These are phyloP conservation scores for Leptobrachium ailaonicum DNA, from an alignment of 2,113 vertebrate genomes.

Conservation along the genomic window DNA sequence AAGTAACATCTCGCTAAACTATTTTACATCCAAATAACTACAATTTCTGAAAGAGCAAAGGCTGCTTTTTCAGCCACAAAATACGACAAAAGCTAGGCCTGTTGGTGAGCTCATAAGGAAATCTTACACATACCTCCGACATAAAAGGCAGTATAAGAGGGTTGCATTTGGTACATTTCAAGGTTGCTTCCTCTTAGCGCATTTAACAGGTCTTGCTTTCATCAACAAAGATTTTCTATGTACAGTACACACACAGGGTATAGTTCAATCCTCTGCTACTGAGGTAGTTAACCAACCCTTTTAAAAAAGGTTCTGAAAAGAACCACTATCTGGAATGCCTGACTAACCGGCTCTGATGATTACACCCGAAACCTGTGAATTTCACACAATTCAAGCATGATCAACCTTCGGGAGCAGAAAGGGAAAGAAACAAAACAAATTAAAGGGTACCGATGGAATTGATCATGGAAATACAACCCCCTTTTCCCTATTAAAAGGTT, in stretches of 20 bases:
- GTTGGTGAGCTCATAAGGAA: slow-evolving; percentile 95
- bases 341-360: slow-evolving; percentile 99
- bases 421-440: slow-evolving; percentile 7
- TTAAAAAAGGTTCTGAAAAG: slow-evolving; percentile 99
- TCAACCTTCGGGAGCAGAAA: slow-evolving; percentile 88
- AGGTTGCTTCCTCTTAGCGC: slow-evolving; percentile 92
- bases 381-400: slow-evolving; percentile 94
- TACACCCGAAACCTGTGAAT: slow-evolving; percentile 98
- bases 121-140: slow-evolving; percentile 93
- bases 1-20: slow-evolving; percentile 99
- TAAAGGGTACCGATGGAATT: slow-evolving; percentile 69
- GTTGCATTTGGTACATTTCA: slow-evolving; percentile 96
- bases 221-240: slow-evolving; percentile 99
- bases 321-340: slow-evolving; percentile 99
- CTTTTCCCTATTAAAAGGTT: too few species aligned
- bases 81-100: slow-evolving; percentile 98
- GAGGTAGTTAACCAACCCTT: slow-evolving; percentile 97
- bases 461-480: too few species aligned
- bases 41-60: slow-evolving; percentile 99
- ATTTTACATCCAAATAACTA: slow-evolving; percentile 99
- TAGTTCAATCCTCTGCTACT: slow-evolving; percentile 98
- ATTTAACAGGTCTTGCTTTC: slow-evolving; percentile 99
- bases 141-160: slow-evolving; percentile 96
- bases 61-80: slow-evolving; percentile 98
- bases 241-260: slow-evolving; percentile 99